Evolutionary conservation across 92 coral and sea anemone genomes (phyloP), one percentile per base, ranked within the genome.

Genomic region (Siderastrea siderea): DNA sequence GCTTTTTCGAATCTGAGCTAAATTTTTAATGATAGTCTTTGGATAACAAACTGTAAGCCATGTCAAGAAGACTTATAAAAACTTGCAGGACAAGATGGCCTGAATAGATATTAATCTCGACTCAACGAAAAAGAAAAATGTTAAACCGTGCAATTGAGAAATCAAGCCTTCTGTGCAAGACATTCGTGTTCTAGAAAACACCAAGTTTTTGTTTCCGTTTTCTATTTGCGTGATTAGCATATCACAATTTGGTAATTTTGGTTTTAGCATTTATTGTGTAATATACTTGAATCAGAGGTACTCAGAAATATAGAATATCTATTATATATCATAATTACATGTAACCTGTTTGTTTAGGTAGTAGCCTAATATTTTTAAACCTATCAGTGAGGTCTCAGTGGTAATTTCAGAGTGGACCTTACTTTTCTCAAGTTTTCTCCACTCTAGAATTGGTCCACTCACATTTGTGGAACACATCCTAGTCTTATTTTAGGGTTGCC

Each of bases 241-340:
- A 13, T 51, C 51, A 50, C 50, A 80, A 65, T 64, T 43, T 65
- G 15, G 13, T 38, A 52, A 53, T 51, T 26, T 43, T 80, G 66
- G 65, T 69, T 71, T 57, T 82, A 81, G 54, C 54, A 54, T 81
- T 46, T 70, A 46, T 71, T 68, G 63, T 80, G 52, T 7, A 71
- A 57, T 54, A 58, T 69, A 82, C 76, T n/a, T 38, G 15, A 79
- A 79, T 79, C 43, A 82, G 63, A 82, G 75, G 14, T 58, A 69
- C 6, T 1, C 48, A 44, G 13, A 49, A 82, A 54, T 13, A 46
- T 70, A 58, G 55, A 69, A 47, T 69, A 45, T 69, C 68, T 45
- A 46, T 47, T 80, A 68, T 38, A 80, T 52, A 66, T 66, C 60
- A 17, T 9, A 79, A 69, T 68, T 49, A 26, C 38, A 26, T 26